Conservation (phyloP, 2,888 invertebrate species). For the Harpalus rubripes region DNA sequence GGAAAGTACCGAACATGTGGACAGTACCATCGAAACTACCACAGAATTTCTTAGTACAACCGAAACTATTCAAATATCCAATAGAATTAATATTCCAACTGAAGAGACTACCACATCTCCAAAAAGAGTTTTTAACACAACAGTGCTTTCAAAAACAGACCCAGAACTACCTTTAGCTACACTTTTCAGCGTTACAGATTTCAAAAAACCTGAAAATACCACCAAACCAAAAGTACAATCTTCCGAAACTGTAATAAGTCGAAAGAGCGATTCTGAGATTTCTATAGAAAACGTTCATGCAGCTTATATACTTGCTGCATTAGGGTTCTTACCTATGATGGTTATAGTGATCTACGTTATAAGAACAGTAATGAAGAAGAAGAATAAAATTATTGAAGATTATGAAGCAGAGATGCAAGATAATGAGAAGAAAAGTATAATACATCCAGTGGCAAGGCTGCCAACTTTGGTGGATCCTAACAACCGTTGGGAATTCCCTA, state of each 20-base stretch:
- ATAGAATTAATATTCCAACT: background rate
- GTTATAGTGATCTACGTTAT: slow-evolving; percentile 81
- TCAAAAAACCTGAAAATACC: slow-evolving; percentile 39
- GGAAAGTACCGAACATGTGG: background rate
- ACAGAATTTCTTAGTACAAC: slow-evolving; percentile 10
- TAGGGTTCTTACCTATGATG: slow-evolving; percentile 81
- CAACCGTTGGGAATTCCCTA: slow-evolving; percentile 87
- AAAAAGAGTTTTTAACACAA: slow-evolving; percentile 22
- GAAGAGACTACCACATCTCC: background rate
- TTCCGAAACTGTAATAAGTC: slow-evolving; percentile 70
- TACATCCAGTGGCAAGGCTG: slow-evolving; percentile 76
- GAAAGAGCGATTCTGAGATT: slow-evolving; percentile 77
- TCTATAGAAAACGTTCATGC: slow-evolving; percentile 79
- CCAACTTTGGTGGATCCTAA: slow-evolving; percentile 77
- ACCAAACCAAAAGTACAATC: slow-evolving; percentile 25
- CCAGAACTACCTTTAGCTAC: slow-evolving; percentile 59
- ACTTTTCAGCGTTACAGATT: slow-evolving; percentile 54
- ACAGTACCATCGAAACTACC: slow-evolving; percentile 13
- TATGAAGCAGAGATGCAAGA: slow-evolving; percentile 82
- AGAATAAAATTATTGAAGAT: slow-evolving; percentile 78
- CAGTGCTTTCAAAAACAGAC: slow-evolving; percentile 22
- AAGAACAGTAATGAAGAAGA: slow-evolving; percentile 79
- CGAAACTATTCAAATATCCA: slow-evolving; percentile 9
- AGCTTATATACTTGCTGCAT: slow-evolving; percentile 81
- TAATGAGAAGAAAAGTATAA: slow-evolving; percentile 79